Evolutionary conservation across 2,113 vertebrate species (phyloP).

Genomic region (Circaetus cinerascens): DNA sequence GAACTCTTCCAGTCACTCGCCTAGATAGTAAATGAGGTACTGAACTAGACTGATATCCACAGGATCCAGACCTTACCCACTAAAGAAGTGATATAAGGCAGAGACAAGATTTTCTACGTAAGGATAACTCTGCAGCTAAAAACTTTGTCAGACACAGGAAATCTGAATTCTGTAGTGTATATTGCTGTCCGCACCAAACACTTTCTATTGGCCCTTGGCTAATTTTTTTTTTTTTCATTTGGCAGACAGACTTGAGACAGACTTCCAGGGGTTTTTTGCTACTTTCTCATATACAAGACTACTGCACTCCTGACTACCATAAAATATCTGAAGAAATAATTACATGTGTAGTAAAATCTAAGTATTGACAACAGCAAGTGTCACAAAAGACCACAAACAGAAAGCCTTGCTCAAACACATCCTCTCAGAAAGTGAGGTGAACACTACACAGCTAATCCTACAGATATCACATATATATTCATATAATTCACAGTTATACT

Average conservation of each 20-base stretch:
- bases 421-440: neutral
- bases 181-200: accelerated
- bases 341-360: neutral
- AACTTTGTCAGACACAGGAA: neutral
- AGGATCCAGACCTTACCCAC: neutral
- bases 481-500: neutral
- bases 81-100: neutral
- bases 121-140: neutral
- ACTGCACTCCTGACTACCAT: neutral
- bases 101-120: neutral
- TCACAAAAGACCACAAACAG: neutral
- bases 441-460: neutral
- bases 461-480: neutral
- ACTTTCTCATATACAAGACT: neutral
- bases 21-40: neutral
- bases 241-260: neutral
- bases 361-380: neutral
- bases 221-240: neutral
- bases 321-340: neutral
- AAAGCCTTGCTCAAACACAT: neutral
- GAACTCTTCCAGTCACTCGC: neutral
- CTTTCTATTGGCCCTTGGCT: neutral
- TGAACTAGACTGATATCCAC: neutral
- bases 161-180: neutral
- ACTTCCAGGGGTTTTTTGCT: neutral